These are phyloP conservation scores for Semotilus atromaculatus DNA, from an alignment of 2,797 vertebrate genomes.

Conservation along the genomic window DNA sequence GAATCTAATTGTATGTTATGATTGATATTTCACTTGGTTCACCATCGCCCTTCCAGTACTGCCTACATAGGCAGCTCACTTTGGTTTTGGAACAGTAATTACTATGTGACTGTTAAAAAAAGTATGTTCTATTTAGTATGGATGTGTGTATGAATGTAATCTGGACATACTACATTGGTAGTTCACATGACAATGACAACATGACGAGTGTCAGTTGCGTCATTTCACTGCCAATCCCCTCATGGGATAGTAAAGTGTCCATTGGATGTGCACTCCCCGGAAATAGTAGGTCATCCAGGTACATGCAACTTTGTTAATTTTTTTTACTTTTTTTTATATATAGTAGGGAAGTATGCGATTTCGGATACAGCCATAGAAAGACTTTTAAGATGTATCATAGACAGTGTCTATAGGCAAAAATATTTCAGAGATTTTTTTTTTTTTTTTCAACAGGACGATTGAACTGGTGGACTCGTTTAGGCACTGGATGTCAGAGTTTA, in stretches of 20 bases:
- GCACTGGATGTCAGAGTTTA: constrained; percentile 89
- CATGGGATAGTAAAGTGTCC: background rate
- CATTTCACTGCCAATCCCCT: background rate
- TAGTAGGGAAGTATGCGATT: background rate
- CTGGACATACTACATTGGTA: background rate
- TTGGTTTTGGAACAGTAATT: background rate
- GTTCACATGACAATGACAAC: no score
- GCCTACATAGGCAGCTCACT: background rate
- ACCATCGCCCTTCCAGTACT: background rate
- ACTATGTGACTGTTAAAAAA: background rate
- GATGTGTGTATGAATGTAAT: background rate
- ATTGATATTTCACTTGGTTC: background rate
- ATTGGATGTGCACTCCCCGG: background rate
- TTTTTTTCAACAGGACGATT: constrained; percentile 81
- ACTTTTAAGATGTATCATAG: background rate
- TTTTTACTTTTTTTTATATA: background rate
- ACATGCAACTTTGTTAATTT: background rate
- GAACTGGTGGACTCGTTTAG: constrained; percentile 95
- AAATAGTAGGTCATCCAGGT: background rate
- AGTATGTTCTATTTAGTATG: background rate
- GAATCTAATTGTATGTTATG: background rate
- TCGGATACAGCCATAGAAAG: background rate
- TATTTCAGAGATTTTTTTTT: background rate
- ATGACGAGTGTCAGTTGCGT: background rate
- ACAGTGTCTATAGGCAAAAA: background rate